Evolutionary conservation across 2,113 vertebrate species (phyloP), one percentile per base, ranked within the genome.

Genomic region (Crocuta crocuta): DNA sequence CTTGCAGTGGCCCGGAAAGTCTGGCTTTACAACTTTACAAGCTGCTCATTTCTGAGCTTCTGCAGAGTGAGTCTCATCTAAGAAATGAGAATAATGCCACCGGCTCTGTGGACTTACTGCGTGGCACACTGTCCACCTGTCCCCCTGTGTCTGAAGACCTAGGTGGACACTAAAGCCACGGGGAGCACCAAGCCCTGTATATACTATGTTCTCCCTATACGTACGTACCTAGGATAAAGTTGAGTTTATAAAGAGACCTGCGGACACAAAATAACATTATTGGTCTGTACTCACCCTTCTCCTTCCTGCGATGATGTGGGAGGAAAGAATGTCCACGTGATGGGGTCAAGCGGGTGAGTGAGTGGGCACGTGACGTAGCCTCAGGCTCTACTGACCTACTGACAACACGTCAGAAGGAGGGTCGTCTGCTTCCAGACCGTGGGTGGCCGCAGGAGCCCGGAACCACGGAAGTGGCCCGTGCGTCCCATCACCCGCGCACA

Each of bases 91-190:
- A 31, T 19, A 0, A 50, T 26, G 66, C 28, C 7, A 23, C 33
- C 17, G 11, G 4, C 10, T 23, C 31, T 1, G 0, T 4, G 3
- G 66, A 23, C n/a, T n/a, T 39, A 31, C 28, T 5, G 0, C 19
- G 3, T 50, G 35, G 45, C n/a, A 4, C 4, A 6, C 7, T 19
- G 15, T 23, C 13, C 15, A 2, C 4, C 2, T 10, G 45, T 28
- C 45, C 0, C 76, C 28, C 43, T 10, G 26, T 2, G 16, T 33
- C 28, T 19, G 45, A 1, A 53, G 15, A 50, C 15, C 8, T 2
- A 9, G 4, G 9, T 45, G 45, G 45, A 79, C 0, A 2, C 45
- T 33, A 24, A 33, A 48, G 28, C 45, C 74, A 48, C 7, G 5
- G 26, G 13, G 16, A 50, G 31, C 5, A 28, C 48, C 43, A 31